Percentiles rank a stretch among this genome's conserved stretches.
phyloP scores from a whole-genome alignment of 2,888 invertebrate genomes.

The Oscheius sp. region DNA sequence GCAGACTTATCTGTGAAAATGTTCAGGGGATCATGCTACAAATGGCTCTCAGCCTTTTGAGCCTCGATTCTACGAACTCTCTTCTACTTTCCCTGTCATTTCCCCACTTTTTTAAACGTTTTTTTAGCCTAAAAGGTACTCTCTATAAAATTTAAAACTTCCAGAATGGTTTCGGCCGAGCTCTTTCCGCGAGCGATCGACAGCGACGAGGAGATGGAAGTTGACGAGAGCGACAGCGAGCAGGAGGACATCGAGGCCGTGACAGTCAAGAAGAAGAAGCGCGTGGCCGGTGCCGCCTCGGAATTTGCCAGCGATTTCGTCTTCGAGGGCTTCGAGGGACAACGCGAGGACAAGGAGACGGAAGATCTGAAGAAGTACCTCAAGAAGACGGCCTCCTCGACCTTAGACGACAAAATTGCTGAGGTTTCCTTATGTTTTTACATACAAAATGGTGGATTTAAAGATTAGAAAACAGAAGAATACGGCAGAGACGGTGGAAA shows the following conservation, averaged over 20 bases:
- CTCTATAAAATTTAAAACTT: not conserved
- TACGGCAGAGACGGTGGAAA: constrained; percentile 51
- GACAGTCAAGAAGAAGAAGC: constrained; percentile 60
- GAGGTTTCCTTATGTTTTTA: constrained; percentile 40
- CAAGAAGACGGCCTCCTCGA: constrained; percentile 61
- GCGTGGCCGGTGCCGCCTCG: constrained; percentile 58
- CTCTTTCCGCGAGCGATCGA: constrained; percentile 58
- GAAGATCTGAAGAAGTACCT: constrained; percentile 61
- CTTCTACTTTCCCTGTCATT: too few species aligned
- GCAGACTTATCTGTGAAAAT: too few species aligned
- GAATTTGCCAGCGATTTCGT: constrained; percentile 60
- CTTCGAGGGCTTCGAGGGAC: constrained; percentile 47
- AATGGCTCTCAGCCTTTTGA: too few species aligned
- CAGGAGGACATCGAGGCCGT: constrained; percentile 55
- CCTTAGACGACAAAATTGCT: constrained; percentile 69
- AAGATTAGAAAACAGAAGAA: constrained; percentile 49
- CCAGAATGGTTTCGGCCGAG: constrained; percentile 26
- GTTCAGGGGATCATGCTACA: too few species aligned
- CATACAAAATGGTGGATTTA: not conserved
- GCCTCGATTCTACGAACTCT: too few species aligned
- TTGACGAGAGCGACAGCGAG: constrained; percentile 51
- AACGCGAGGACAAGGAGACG: constrained; percentile 48
- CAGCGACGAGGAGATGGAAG: constrained; percentile 62
- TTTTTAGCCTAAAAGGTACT: too few species aligned
- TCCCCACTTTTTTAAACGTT: too few species aligned